A percentile compares a stretch with the other conserved stretches of the same genome.
Evolutionary conservation across 2,888 invertebrate species (phyloP).

Genomic region (Limnephilus marmoratus): DNA sequence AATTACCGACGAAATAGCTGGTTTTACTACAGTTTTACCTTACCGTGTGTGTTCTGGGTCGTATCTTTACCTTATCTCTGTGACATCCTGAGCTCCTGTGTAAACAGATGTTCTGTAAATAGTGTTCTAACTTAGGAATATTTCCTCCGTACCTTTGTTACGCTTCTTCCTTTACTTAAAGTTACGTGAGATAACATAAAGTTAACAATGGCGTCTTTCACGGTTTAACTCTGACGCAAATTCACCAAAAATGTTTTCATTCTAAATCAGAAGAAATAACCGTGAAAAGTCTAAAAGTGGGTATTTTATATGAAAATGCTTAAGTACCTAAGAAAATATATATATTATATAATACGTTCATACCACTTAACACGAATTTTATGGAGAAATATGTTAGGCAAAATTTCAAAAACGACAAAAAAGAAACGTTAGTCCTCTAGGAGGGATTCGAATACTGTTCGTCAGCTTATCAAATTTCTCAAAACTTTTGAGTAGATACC

Average conservation of each 20-base stretch:
- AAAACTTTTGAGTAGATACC: neutral
- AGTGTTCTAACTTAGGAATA: neutral
- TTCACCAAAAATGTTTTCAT: too few relatives aligned
- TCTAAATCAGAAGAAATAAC: too few relatives aligned
- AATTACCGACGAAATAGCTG: slow-evolving; percentile 19
- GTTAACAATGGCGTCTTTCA: neutral
- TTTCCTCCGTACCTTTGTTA: too few relatives aligned
- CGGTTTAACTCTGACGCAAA: too few relatives aligned
- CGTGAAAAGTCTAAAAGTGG: neutral
- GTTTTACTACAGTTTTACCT: neutral
- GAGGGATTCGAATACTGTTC: neutral
- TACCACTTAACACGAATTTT: too few relatives aligned
- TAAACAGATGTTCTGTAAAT: neutral
- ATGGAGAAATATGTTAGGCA: neutral
- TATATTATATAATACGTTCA: neutral
- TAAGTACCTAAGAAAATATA: neutral
- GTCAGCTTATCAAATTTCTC: neutral
- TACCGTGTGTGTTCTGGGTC: neutral
- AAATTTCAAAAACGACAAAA: neutral
- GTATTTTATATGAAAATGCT: neutral
- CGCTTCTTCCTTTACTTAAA: neutral
- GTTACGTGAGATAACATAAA: neutral
- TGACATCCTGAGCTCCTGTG: neutral
- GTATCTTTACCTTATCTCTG: neutral
- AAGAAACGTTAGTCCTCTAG: neutral